Conservation (phyloP, 2,888 invertebrate species). For the Platerodrilus igneus region DNA sequence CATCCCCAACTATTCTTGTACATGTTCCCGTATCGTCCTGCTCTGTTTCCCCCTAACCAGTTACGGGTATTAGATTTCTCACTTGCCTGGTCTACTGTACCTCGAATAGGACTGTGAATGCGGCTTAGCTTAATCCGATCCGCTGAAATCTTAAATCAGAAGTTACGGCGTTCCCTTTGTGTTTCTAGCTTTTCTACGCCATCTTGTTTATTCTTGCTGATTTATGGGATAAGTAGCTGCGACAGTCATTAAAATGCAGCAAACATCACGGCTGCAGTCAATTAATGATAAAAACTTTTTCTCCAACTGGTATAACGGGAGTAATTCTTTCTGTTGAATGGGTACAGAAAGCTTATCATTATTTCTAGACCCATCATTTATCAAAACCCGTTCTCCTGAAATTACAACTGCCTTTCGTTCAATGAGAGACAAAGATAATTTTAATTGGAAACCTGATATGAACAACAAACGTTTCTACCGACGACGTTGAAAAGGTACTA, state of each 20-base stretch:
- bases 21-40: slow-evolving; percentile 18
- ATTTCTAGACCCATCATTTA: no score
- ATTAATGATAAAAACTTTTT: slow-evolving; percentile 19
- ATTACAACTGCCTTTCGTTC: no score
- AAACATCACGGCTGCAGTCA: slow-evolving; percentile 13
- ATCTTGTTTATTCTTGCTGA: slow-evolving; percentile 42
- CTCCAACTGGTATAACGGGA: no score
- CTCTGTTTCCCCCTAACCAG: slow-evolving; percentile 11
- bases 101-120: slow-evolving; percentile 23
- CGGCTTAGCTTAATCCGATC: slow-evolving; percentile 40
- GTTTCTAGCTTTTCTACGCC: slow-evolving; percentile 40
- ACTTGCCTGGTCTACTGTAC: slow-evolving; percentile 22
- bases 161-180: slow-evolving; percentile 42
- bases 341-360: no score
- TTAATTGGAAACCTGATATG: no score
- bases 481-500: no score
- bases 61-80: slow-evolving; percentile 12
- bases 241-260: slow-evolving; percentile 22
- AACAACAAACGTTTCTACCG: no score
- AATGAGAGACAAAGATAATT: no score
- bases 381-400: no score
- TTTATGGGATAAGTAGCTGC: slow-evolving; percentile 32
- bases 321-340: no score
- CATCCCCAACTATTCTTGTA: slow-evolving; percentile 17
- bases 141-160: slow-evolving; percentile 45